Evolutionary conservation across 1,140 invertebrate genomes (phyloP).

Genomic region (Euschistus heros): DNA sequence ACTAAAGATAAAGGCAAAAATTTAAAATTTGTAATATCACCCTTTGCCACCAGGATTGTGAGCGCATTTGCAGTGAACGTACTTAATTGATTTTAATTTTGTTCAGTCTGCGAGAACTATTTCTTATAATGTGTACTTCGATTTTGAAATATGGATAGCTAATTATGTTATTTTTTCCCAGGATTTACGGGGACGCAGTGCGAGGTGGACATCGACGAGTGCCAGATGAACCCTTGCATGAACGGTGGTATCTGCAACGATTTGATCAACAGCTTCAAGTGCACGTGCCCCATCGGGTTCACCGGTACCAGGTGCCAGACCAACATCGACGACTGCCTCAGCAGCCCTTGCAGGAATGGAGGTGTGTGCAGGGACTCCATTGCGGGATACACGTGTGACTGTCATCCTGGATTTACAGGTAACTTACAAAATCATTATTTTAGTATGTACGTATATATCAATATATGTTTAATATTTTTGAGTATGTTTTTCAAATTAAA

Average conservation of each 20-base stretch:
- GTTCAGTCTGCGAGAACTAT: too few relatives aligned
- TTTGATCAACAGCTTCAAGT: conserved; percentile 75
- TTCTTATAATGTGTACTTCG: too few relatives aligned
- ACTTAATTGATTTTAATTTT: too few relatives aligned
- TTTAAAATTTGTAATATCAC: too few relatives aligned
- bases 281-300: conserved; percentile 75
- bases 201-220: conserved; percentile 86
- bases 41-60: too few relatives aligned
- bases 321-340: conserved; percentile 83
- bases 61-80: too few relatives aligned
- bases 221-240: conserved; percentile 72
- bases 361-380: conserved; percentile 79
- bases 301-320: conserved; percentile 74
- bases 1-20: too few relatives aligned
- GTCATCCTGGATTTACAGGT: conserved; percentile 76
- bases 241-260: conserved; percentile 79
- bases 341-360: conserved; percentile 71
- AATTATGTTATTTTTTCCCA: conserved; percentile 33
- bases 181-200: conserved; percentile 85
- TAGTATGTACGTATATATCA: too few relatives aligned
- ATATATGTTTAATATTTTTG: too few relatives aligned
- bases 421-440: conserved; percentile 26
- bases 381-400: conserved; percentile 73
- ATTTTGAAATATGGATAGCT: too few relatives aligned
- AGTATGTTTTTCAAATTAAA: too few relatives aligned